Evolutionary conservation across 2,888 invertebrate genomes (phyloP).

Genomic region (Latrodectus elegans): DNA sequence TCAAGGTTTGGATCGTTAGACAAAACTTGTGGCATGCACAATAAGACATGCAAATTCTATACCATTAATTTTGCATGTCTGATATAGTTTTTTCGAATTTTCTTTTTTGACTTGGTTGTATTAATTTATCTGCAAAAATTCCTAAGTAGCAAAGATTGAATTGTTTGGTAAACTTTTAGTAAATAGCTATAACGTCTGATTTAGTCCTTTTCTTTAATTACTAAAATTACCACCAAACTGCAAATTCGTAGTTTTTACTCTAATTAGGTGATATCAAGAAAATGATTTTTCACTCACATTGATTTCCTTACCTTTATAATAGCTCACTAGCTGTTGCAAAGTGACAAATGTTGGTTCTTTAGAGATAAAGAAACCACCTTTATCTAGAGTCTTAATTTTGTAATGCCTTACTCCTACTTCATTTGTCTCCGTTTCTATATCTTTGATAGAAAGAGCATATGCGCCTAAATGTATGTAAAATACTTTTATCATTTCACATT

Average conservation of each 20-base stretch:
- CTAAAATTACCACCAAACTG: neutral
- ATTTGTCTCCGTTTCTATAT: slow-evolving; percentile 2
- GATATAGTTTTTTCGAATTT: neutral
- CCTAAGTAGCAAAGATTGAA: neutral
- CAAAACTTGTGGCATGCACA: too few relatives aligned
- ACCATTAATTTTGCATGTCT: too few relatives aligned
- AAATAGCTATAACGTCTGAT: neutral
- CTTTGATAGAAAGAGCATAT: slow-evolving; percentile 25
- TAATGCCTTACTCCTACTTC: slow-evolving; percentile 40
- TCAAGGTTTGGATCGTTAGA: too few relatives aligned
- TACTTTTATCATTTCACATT: too few relatives aligned
- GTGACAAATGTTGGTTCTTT: slow-evolving; percentile 8
- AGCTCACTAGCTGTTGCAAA: slow-evolving; percentile 25
- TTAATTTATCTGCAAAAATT: neutral
- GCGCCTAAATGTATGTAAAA: slow-evolving; percentile 1
- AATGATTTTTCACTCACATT: neutral
- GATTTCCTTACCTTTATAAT: slow-evolving; percentile 38
- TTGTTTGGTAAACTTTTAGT: neutral
- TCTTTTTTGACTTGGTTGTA: neutral
- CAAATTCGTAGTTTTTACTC: neutral
- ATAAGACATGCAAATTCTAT: too few relatives aligned
- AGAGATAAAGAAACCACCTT: slow-evolving; percentile 42
- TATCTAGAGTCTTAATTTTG: slow-evolving; percentile 42
- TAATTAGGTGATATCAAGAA: neutral
- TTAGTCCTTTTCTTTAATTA: neutral